These are phyloP conservation scores for Eristalis intricaria DNA, from an alignment of 2,888 invertebrate species.

Conservation along the genomic window DNA sequence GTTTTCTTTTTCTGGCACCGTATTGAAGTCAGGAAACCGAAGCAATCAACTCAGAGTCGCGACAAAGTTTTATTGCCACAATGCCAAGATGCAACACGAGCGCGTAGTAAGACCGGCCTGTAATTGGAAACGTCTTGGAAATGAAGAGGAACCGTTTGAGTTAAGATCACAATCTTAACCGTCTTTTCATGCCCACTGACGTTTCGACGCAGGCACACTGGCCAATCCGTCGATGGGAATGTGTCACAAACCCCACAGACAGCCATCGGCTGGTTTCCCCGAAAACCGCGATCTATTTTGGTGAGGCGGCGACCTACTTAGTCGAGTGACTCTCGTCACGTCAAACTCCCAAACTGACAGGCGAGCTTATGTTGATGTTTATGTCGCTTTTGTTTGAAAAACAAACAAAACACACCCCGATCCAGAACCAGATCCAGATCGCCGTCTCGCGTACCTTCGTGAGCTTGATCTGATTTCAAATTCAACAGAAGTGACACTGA, in stretches of 20 bases:
- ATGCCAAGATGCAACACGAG: not conserved
- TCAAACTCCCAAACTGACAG: conserved; percentile 26
- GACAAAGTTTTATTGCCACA: conserved; percentile 35
- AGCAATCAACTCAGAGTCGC: conserved; percentile 63
- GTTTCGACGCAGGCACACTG: too few relatives aligned
- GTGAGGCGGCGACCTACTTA: not conserved
- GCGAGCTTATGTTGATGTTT: conserved; percentile 1
- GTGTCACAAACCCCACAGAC: not conserved
- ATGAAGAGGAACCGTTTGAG: too few relatives aligned
- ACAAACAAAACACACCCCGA: conserved; percentile 11
- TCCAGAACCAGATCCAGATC: not conserved
- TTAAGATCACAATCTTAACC: too few relatives aligned
- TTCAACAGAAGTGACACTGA: conserved; percentile 10
- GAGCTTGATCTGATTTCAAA: conserved; percentile 24
- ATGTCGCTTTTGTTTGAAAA: not conserved
- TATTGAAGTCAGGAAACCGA: conserved; percentile 66
- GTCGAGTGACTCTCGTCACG: conserved; percentile 31
- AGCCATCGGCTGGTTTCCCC: not conserved
- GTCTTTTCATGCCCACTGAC: too few relatives aligned
- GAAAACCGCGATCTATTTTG: not conserved
- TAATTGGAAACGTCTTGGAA: not conserved
- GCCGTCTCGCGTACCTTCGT: too few relatives aligned
- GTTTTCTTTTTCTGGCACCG: conserved; percentile 60
- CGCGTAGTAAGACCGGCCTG: not conserved
- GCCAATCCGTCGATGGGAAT: not conserved